Evolutionary conservation across 2,888 invertebrate genomes (phyloP).

Genomic region (Hemistola chrysoprasaria): DNA sequence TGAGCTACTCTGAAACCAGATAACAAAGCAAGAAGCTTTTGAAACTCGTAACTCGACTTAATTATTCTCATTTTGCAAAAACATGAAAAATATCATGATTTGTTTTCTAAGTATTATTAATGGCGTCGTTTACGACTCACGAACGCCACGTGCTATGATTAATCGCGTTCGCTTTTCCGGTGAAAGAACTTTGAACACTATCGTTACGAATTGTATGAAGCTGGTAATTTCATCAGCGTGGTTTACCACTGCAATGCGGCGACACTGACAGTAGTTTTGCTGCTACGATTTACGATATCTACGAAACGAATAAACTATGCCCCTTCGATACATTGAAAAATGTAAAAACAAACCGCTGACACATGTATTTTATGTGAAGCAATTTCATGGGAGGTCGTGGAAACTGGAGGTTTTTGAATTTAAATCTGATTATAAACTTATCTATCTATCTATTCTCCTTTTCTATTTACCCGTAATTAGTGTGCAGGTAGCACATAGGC

Average conservation of each 20-base stretch:
- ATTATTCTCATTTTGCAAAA: slow-evolving; percentile 1
- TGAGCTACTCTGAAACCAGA: slow-evolving; percentile 22
- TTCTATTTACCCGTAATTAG: no score
- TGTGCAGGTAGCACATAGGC: no score
- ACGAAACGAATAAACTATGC: slow-evolving; percentile 15
- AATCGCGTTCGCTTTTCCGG: slow-evolving; percentile 13
- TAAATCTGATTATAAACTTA: no score
- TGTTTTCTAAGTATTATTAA: background rate
- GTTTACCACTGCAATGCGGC: slow-evolving; percentile 26
- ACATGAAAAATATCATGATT: slow-evolving; percentile 1
- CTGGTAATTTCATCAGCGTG: slow-evolving; percentile 10
- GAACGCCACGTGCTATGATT: slow-evolving; percentile 8
- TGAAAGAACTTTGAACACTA: slow-evolving; percentile 19
- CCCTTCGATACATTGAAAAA: slow-evolving; percentile 16
- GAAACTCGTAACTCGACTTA: slow-evolving; percentile 6
- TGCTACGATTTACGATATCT: slow-evolving; percentile 22
- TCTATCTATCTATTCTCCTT: no score
- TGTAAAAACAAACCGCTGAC: slow-evolving; percentile 8
- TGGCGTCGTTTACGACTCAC: background rate
- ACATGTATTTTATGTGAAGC: slow-evolving; percentile 1
- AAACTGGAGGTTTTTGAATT: no score
- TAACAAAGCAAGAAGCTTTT: slow-evolving; percentile 13
- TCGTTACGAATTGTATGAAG: slow-evolving; percentile 5
- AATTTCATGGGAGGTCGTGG: no score
- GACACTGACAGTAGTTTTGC: slow-evolving; percentile 21